Evolutionary conservation across 2,113 vertebrate genomes (phyloP).

Genomic region (Rhynchomys soricoides): DNA sequence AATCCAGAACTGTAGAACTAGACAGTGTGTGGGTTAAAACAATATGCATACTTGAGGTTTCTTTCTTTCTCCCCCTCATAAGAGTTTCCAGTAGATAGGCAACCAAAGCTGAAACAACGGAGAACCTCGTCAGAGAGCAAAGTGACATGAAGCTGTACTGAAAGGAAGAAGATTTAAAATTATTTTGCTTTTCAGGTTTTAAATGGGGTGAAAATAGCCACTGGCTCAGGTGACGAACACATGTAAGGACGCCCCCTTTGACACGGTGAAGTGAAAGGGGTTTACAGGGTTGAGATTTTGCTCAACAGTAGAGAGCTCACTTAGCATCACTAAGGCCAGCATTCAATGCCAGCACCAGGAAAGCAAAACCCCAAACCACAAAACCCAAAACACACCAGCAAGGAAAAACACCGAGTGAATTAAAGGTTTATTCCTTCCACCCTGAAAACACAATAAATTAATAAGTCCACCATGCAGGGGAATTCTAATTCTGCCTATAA

Average conservation of each 20-base stretch:
- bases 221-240: background rate
- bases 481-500: background rate
- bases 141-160: background rate
- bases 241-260: background rate
- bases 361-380: background rate
- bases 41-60: background rate
- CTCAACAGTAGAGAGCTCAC: background rate
- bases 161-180: background rate
- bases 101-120: background rate
- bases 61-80: background rate
- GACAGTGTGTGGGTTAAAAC: background rate
- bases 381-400: background rate
- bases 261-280: background rate
- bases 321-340: background rate
- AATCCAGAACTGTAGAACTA: background rate
- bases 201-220: background rate
- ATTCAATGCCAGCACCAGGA: background rate
- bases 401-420: background rate
- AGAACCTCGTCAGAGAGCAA: background rate
- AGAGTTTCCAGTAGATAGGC: background rate
- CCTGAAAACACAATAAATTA: background rate
- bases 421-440: background rate
- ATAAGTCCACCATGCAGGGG: background rate
- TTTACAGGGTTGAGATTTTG: background rate
- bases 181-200: constrained; percentile 2